Evolutionary conservation across 1,140 invertebrate genomes (phyloP).

Genomic region (Drosophila bocqueti): DNA sequence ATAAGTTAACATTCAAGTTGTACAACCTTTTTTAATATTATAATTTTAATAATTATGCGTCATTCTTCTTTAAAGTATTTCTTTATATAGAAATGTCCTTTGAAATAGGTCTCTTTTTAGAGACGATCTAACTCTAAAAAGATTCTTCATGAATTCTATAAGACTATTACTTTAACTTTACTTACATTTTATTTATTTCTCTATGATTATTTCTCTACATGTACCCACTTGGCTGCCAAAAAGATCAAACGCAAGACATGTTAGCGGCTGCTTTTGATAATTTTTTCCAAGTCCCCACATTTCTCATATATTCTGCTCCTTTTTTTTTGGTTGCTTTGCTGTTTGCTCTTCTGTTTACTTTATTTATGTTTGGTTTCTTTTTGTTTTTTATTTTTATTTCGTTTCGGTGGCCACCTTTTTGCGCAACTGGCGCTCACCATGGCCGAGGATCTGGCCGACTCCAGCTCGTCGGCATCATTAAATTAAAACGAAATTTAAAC

Average conservation of each 20-base stretch:
- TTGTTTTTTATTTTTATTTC: conserved; percentile 24
- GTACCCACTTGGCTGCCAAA: conserved; percentile 42
- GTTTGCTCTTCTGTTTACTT: conserved; percentile 29
- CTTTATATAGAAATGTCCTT: too few species aligned
- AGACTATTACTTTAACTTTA: neutral
- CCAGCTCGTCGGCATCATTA: conserved; percentile 68
- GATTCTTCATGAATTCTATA: too few species aligned
- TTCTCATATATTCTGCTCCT: conserved; percentile 75
- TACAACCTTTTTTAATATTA: too few species aligned
- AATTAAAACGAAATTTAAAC: conserved; percentile 85
- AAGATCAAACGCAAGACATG: conserved; percentile 80
- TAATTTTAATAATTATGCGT: too few species aligned
- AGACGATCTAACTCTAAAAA: too few species aligned
- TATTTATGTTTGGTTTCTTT: conserved; percentile 27
- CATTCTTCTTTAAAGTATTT: too few species aligned
- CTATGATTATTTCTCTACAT: conserved; percentile 1
- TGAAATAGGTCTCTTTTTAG: too few species aligned
- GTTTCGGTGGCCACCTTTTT: conserved; percentile 51
- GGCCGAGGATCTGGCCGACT: conserved; percentile 24
- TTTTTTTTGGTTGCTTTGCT: conserved; percentile 2
- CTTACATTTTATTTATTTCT: neutral
- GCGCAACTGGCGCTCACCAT: conserved; percentile 74
- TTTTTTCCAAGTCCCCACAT: conserved; percentile 71
- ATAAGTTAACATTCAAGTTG: too few species aligned
- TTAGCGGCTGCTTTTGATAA: conserved; percentile 81